Evolutionary conservation across 2,888 invertebrate species (phyloP), one percentile per base, ranked within the genome.

Genomic region (Alsophila aescularia): DNA sequence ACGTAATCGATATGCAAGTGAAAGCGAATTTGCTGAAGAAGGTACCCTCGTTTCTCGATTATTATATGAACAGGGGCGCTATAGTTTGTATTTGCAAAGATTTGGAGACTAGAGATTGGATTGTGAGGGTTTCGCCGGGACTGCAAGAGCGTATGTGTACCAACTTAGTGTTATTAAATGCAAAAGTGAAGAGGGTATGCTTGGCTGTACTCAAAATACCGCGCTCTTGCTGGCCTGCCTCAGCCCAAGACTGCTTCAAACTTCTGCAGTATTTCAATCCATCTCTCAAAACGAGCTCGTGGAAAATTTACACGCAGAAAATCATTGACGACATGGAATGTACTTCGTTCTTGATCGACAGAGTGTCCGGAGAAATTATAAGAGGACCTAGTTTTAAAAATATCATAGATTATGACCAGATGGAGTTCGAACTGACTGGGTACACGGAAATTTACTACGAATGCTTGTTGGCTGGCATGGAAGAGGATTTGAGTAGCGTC

Each of bases 201-300:
- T 62, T 89, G n/a, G 90, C 83, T 13, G 67, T 83, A 0, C 61
- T 88, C 2, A 88, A 85, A 66, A 87, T 90, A 44, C 87, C 88
- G 0, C 69, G 71, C 4, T 58, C 73, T 0, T 78, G 78, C 31
- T 87, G 87, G 85, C 89, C 90, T 0, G 76, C 87, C 0, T 81
- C 86, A 0, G 86, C 87, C 0, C 72, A 78, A 14, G 88, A 89
- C 37, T 82, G 81, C 0, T 90, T 90, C 40, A 88, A 87, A 67
- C 67, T 90, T 0, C 58, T 90, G n/a, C 87, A 90, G 35, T 90
- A 89, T 57, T 90, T 89, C 29, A 90, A 90, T 59, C 89, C 90
- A 0, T 77, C 77, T 0, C 58, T 90, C 14, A 85, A 78, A 64
- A 89, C 89, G 0, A 66, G 72, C 42, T 41, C 73, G 24, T 90